Evolutionary conservation across 2,888 invertebrate species (phyloP).

Genomic region (Carterocephalus palaemon): DNA sequence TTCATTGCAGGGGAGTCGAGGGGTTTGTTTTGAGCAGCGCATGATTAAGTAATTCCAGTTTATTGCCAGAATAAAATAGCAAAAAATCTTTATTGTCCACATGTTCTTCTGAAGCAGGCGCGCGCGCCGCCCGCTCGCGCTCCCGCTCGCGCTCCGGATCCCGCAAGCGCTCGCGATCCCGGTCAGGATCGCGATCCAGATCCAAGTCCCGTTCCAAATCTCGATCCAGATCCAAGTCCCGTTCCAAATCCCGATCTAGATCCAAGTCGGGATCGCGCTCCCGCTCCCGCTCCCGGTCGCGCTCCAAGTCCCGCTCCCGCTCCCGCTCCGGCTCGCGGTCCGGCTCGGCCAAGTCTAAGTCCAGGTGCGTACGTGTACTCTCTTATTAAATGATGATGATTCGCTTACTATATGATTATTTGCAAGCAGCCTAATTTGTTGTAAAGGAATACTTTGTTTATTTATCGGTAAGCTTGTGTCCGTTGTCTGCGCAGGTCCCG

Average conservation of each 20-base stretch:
- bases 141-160: conserved; percentile 35
- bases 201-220: conserved; percentile 36
- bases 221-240: conserved; percentile 32
- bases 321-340: conserved; percentile 42
- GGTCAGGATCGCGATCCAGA: conserved; percentile 32
- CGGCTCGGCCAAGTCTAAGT: conserved; percentile 46
- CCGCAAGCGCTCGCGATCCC: conserved; percentile 34
- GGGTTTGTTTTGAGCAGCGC: too few species aligned
- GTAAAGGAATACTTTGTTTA: too few species aligned
- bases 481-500: too few species aligned
- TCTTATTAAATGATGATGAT: too few species aligned
- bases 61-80: too few species aligned
- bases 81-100: too few species aligned
- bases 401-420: too few species aligned
- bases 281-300: conserved; percentile 42
- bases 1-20: too few species aligned
- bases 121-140: conserved; percentile 34
- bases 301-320: conserved; percentile 33
- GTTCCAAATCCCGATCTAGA: conserved; percentile 37
- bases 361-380: conserved; percentile 42
- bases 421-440: too few species aligned
- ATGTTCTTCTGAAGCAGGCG: conserved; percentile 31
- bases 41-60: too few species aligned
- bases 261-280: conserved; percentile 43
- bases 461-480: too few species aligned